phyloP scores from a whole-genome alignment of 2,888 invertebrate genomes.

The Leucophenga montana region DNA sequence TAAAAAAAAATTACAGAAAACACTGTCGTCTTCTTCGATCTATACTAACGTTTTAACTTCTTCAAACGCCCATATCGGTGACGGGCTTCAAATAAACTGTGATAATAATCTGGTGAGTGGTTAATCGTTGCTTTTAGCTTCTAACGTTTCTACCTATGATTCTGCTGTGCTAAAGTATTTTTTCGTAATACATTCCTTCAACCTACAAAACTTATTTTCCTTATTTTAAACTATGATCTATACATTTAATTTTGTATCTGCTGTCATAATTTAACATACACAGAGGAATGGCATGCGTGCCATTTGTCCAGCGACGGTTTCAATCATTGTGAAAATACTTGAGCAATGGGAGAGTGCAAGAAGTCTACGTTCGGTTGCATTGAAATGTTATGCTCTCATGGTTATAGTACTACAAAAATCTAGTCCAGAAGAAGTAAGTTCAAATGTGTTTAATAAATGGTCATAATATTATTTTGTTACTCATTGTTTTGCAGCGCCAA shows the following conservation, averaged over 20 bases:
- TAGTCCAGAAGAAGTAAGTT: conserved; percentile 75
- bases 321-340: conserved; percentile 75
- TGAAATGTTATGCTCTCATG: conserved; percentile 76
- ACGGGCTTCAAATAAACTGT: conserved; percentile 71
- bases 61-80: conserved; percentile 71
- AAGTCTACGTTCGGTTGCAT: conserved; percentile 72
- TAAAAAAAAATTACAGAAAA: conserved; percentile 69
- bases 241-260: conserved; percentile 27
- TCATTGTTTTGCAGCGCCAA: conserved; percentile 73
- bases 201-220: background rate
- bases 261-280: background rate
- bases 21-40: conserved; percentile 65
- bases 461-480: conserved; percentile 33
- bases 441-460: background rate
- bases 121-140: conserved; percentile 15
- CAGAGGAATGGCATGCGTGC: conserved; percentile 77
- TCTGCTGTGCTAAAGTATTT: conserved; percentile 16
- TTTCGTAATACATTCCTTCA: background rate
- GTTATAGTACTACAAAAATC: conserved; percentile 76
- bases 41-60: conserved; percentile 68
- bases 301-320: conserved; percentile 78
- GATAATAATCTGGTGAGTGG: conserved; percentile 73
- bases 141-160: conserved; percentile 35
- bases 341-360: conserved; percentile 71
- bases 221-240: conserved; percentile 11